phyloP scores from a whole-genome alignment of 1,140 invertebrate genomes.

The Aricia agestis region DNA sequence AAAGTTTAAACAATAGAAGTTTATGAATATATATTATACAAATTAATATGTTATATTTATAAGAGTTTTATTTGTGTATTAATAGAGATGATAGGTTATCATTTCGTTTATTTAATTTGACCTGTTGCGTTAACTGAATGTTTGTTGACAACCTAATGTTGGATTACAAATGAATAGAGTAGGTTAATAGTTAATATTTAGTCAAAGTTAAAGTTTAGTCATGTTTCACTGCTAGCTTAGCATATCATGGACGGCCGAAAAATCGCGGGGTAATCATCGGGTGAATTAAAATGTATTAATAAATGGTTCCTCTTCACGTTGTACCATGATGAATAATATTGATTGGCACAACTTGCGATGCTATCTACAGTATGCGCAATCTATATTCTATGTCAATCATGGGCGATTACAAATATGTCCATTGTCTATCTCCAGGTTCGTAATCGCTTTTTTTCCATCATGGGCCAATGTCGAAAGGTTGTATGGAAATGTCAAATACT shows the following conservation, averaged over 20 bases:
- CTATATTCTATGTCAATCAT: too few relatives aligned
- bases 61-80: conserved; percentile 38
- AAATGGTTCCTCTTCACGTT: neutral
- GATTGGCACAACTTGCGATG: neutral
- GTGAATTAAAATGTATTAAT: neutral
- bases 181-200: conserved; percentile 31
- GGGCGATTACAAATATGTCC: too few relatives aligned
- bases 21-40: conserved; percentile 30
- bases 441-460: neutral
- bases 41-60: conserved; percentile 39
- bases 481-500: neutral
- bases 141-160: conserved; percentile 15
- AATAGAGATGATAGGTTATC: conserved; percentile 34
- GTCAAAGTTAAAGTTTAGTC: conserved; percentile 36
- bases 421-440: too few relatives aligned
- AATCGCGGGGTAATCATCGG: neutral
- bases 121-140: conserved; percentile 21
- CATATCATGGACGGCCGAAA: conserved; percentile 14
- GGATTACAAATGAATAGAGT: conserved; percentile 23
- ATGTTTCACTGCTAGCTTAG: conserved; percentile 27
- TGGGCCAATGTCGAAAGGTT: neutral
- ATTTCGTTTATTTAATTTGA: conserved; percentile 31
- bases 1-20: conserved; percentile 35
- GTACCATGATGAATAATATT: too few relatives aligned
- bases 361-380: neutral